Conservation (phyloP, 2,113 vertebrate genomes). For the Anhinga rufa region DNA sequence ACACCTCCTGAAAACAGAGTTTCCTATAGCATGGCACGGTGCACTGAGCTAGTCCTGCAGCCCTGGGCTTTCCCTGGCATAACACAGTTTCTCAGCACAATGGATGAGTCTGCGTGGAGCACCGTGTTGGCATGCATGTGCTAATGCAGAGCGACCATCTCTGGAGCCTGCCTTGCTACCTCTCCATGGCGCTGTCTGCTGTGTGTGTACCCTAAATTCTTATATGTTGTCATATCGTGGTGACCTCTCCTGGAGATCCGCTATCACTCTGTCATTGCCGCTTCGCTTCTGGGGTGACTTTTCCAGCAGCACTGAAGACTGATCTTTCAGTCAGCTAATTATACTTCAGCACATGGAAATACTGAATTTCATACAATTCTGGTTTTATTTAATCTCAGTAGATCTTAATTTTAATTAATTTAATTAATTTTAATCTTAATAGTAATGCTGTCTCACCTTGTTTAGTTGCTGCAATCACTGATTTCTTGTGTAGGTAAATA, state of each 20-base stretch:
- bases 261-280: rapidly evolving
- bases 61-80: neutral
- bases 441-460: neutral
- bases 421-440: neutral
- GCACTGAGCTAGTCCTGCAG: neutral
- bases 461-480: neutral
- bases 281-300: neutral
- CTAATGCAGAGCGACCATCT: rapidly evolving
- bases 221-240: neutral
- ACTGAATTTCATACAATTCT: neutral
- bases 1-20: neutral
- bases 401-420: neutral
- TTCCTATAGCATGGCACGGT: neutral
- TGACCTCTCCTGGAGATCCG: neutral
- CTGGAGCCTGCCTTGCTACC: neutral
- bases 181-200: neutral
- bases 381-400: neutral
- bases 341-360: neutral
- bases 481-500: neutral
- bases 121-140: neutral
- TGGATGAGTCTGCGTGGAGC: neutral
- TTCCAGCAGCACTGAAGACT: neutral
- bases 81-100: neutral
- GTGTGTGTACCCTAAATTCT: neutral
- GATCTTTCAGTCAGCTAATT: neutral